These are phyloP conservation scores for Leuctra nigra DNA, from an alignment of 2,888 invertebrate genomes.

Conservation along the genomic window DNA sequence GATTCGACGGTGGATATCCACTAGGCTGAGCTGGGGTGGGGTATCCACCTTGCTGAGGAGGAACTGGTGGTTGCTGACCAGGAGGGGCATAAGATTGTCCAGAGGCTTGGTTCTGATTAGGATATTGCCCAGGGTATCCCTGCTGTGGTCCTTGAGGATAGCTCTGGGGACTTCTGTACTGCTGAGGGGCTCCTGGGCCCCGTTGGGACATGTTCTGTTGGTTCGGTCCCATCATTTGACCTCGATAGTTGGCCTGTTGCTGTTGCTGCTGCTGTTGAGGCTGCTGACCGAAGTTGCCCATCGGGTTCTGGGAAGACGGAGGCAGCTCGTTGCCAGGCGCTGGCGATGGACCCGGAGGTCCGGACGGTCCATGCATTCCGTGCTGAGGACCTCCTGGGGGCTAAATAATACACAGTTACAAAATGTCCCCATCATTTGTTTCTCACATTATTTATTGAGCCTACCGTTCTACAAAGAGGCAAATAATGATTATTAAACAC, in stretches of 20 bases:
- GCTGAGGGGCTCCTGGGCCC: conserved; percentile 42
- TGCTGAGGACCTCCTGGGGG: conserved; percentile 47
- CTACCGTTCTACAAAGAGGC: no score
- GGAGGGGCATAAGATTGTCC: conserved; percentile 30
- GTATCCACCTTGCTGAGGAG: conserved; percentile 33
- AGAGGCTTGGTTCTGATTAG: conserved; percentile 45
- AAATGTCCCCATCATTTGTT: no score
- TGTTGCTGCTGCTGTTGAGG: conserved; percentile 36
- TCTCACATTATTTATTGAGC: no score
- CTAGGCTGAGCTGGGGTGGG: conserved; percentile 32
- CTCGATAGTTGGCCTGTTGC: conserved; percentile 43
- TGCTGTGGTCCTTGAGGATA: conserved; percentile 65
- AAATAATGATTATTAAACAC: no score
- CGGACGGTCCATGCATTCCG: conserved; percentile 40
- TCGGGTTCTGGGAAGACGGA: conserved; percentile 34
- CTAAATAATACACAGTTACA: conserved; percentile 35
- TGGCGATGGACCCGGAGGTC: conserved; percentile 37
- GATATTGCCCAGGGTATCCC: conserved; percentile 52
- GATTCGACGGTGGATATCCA: conserved; percentile 32
- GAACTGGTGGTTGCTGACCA: conserved; percentile 32
- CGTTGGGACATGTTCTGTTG: conserved; percentile 39
- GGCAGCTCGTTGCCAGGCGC: conserved; percentile 39
- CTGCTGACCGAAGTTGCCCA: conserved; percentile 36
- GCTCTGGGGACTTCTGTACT: conserved; percentile 46
- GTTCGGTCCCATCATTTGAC: conserved; percentile 47